Conservation (phyloP, 2,797 vertebrate genomes). For the Peromyscus nudipes region DNA sequence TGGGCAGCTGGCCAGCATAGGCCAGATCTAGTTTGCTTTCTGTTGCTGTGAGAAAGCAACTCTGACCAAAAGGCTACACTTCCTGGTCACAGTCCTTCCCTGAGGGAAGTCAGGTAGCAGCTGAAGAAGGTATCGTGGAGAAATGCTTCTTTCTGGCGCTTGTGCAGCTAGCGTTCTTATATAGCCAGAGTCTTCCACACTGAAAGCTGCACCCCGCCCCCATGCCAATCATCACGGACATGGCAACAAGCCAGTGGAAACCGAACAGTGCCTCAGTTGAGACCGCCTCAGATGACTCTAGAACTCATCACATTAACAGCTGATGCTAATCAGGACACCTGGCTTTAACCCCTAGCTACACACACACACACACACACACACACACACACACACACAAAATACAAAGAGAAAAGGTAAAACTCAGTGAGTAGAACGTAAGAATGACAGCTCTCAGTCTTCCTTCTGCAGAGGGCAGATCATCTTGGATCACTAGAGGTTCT, state of each 20-base stretch:
- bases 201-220: neutral
- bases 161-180: too few species aligned
- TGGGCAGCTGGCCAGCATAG: neutral
- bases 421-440: neutral
- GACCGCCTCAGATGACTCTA: neutral
- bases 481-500: neutral
- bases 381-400: neutral
- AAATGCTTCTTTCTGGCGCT: neutral
- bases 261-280: neutral
- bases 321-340: neutral
- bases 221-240: neutral
- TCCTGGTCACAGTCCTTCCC: neutral
- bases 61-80: neutral
- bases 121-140: neutral
- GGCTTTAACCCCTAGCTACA: neutral
- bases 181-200: neutral
- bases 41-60: neutral
- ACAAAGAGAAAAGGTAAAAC: neutral
- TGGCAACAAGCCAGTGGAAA: neutral
- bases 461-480: neutral
- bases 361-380: neutral
- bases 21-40: neutral
- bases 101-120: neutral
- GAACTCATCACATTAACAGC: neutral
- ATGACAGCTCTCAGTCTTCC: neutral